Base-by-base conservation (phyloP, 2,888 invertebrate genomes). In the Rhorus exstirpatorius region DNA sequence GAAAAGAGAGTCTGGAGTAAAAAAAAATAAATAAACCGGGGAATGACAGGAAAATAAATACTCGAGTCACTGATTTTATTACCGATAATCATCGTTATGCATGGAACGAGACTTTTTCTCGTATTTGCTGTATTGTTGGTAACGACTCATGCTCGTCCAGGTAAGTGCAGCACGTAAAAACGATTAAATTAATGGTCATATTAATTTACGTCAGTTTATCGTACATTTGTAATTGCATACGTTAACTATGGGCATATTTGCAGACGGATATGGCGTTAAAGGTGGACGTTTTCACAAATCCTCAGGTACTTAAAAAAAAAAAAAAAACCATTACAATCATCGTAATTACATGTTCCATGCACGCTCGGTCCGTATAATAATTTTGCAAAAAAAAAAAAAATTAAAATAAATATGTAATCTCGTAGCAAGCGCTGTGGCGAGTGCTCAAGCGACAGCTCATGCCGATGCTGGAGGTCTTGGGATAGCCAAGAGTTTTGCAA, bases 261-360 rank as follows among this genome's bases (percentile, higher is more conserved):
- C 70, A 82, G 81, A 65, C 0, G 74, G 78, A 38, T 78, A 82
- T 55, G 81, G 81, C 19, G 78, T 82, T 12, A 82, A 82, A 41
- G 74, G 81, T 26, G 81, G 70, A 44, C 46, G 76, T 10, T 8
- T 14, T 8, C 21, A 55, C 19, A 67, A 61, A 68, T 41, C 77
- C 6, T 35, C 70, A 53, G 81, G 81, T 82, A 31, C 8, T 41
- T 31, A n/a, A 1, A 35, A 26, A 8, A 53, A 31, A n/a, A n/a
- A n/a, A 38, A 53, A 38, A 60, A 46, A 46, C 46, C 1, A 35
- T 68, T 31, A 14, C 21, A 44, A 26, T 19, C 7, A 0, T 26
- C 12, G 12, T 38, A 38, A 67, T 46, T 19, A n/a, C n/a, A 3
- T 46, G 4, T 26, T 35, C 6, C 41, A 44, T 41, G 12, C 10